Base-by-base conservation (phyloP, 1,140 invertebrate species). In the Ceratina japonica region DNA sequence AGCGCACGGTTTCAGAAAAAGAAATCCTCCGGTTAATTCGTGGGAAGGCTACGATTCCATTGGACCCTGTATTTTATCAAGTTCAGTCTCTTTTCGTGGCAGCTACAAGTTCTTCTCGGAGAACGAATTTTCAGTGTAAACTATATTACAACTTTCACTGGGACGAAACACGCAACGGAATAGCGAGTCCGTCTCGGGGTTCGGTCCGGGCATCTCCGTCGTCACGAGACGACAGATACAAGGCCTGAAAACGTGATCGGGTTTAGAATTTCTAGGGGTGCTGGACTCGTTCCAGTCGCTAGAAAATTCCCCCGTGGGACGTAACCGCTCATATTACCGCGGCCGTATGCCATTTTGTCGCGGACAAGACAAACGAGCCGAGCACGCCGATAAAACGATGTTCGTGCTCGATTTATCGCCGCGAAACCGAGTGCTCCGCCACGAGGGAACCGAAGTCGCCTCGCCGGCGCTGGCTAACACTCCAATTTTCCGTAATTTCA, bases 201-300 rank as follows among this genome's bases (percentile, higher is more conserved):
- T 44, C 58, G 13, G 37, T 27, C 3, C 16, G 7, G 12, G 54
- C 15, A 15, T 31, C 59, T 51, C 22, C 13, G 70, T 78, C 74
- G 65, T n/a, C 37, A n/a, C 49, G 49, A 52, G 24, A 20, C 24
- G 66, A 69, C 79, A 74, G 71, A 75, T 75, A 69, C 82, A 79
- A 84, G 79, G 56, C 44, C 76, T 82, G 75, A 69, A 75, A 85
- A 84, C 22, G 73, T 61, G 82, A 70, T 75, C 70, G 58, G 66
- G 82, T 85, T 85, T 84, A 82, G 80, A 58, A 85, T 85, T 84
- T 85, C 84, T 75, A 59, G 56, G 71, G n/a, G 71, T 51, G 73
- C 16, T 71, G 77, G 58, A 70, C 52, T 59, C 70, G 70, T 74
- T 72, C 65, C 49, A 24, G 44, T 27, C 16, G 44, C 31, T 73